Evolutionary conservation across 2,113 vertebrate species (phyloP).

Genomic region (Ivindomyrus marchei): DNA sequence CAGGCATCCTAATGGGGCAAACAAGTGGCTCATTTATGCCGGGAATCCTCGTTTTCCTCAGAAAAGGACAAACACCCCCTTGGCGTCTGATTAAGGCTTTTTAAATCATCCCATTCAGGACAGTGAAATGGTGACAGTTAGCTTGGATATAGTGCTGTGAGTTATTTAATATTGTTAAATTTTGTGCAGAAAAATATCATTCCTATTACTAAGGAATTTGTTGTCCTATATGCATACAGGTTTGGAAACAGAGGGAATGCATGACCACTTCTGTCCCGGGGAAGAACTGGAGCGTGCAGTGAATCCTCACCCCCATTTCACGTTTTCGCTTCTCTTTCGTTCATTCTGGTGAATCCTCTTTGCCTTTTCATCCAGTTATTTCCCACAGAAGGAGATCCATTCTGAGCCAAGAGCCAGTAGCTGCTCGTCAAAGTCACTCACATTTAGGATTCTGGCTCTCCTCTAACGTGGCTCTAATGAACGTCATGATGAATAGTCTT

Average conservation of each 20-base stretch:
- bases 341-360: slow-evolving; percentile 34
- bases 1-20: slow-evolving; percentile 43
- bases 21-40: slow-evolving; percentile 14
- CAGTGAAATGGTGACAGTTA: slow-evolving; percentile 62
- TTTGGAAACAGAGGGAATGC: slow-evolving; percentile 54
- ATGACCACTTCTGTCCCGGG: slow-evolving; percentile 14
- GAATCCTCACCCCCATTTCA: slow-evolving; percentile 54
- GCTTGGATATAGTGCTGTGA: slow-evolving; percentile 70
- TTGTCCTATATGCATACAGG: slow-evolving; percentile 53
- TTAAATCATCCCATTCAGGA: slow-evolving; percentile 58
- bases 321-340: background rate
- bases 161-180: slow-evolving; percentile 59
- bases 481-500: slow-evolving; percentile 48
- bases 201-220: slow-evolving; percentile 62
- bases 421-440: slow-evolving; percentile 57
- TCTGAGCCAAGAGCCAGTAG: slow-evolving; percentile 50
- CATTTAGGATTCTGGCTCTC: slow-evolving; percentile 21
- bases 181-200: slow-evolving; percentile 59
- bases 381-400: slow-evolving; percentile 46
- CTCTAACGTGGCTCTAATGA: slow-evolving; percentile 50
- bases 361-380: slow-evolving; percentile 25
- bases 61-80: slow-evolving; percentile 28
- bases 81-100: slow-evolving; percentile 50
- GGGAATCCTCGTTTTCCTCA: slow-evolving; percentile 8
- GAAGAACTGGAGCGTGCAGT: slow-evolving; percentile 51